Conservation (phyloP, 2,888 invertebrate species). For the Athrips mouffetella region DNA sequence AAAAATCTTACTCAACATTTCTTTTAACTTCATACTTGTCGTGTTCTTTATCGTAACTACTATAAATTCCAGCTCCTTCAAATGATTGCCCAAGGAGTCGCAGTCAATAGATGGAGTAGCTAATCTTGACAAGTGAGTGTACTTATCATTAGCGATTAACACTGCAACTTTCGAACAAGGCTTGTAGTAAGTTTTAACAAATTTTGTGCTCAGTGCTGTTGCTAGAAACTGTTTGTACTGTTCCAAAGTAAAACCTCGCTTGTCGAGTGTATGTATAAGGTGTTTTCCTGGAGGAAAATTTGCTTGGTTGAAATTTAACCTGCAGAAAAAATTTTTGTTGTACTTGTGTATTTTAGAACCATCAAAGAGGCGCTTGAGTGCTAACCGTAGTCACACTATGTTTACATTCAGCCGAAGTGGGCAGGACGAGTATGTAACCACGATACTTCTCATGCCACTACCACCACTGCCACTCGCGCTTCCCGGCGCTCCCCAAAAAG, state of each 20-base stretch:
- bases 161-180: constrained; percentile 65
- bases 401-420: no score
- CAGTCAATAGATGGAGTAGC: constrained; percentile 67
- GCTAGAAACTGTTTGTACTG: constrained; percentile 43
- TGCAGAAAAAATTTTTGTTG: no score
- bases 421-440: no score
- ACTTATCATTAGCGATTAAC: constrained; percentile 65
- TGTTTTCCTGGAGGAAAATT: constrained; percentile 58
- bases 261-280: constrained; percentile 54
- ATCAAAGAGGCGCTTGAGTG: no score
- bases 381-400: no score
- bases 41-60: constrained; percentile 55
- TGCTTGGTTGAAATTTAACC: constrained; percentile 30
- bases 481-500: no score
- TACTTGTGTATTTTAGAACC: no score
- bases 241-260: constrained; percentile 44
- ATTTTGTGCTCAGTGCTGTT: constrained; percentile 37
- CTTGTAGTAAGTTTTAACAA: constrained; percentile 49
- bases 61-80: constrained; percentile 59
- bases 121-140: constrained; percentile 54
- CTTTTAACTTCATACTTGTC: constrained; percentile 41
- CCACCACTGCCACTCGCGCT: no score
- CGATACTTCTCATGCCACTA: no score
- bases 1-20: constrained; percentile 43
- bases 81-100: constrained; percentile 48